Evolutionary conservation across 2,888 invertebrate species (phyloP), one percentile per base, ranked within the genome.

Genomic region (Campaea margaritaria): DNA sequence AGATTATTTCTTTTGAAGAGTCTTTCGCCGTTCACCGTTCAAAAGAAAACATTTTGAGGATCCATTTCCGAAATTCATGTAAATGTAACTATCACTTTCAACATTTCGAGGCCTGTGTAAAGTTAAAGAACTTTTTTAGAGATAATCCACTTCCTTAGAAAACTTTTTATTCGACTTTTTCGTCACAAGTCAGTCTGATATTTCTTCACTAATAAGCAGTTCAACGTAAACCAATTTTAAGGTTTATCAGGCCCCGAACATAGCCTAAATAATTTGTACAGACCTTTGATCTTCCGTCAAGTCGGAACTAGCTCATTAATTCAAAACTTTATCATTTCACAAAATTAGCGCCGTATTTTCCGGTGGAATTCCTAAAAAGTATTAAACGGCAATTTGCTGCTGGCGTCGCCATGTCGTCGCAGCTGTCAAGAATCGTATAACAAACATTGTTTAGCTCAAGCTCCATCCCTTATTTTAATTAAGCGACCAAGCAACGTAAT

Each of bases 381-480:
- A 61, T 66, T 62, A 62, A 68, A 60, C 50, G 57, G 41, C 43
- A 68, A 64, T 39, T 57, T 56, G 55, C 54, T 44, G 54, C 39
- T 49, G 64, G 59, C 31, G 58, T 60, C 67, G 67, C 67, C 69
- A 65, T 63, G 51, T 50, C 67, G 73, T 72, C 72, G 70, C 79
- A 79, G 79, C 70, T 79, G 80, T 79, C 78, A 77, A 69, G 69
- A 70, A 73, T 75, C 65, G 66, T 66, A 72, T 73, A 75, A 76
- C 70, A 73, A 76, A 74, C 74, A 66, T 62, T 63, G 65, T 70
- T 75, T 70, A 69, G 68, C 67, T 67, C 58, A 21, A 21, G 69
- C 64, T 67, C 68, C 68, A 69, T 73, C 70, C 78, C 73, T 75
- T 80, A 78, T 77, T 80, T 82, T 82, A 81, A 82, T 82, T 80